Evolutionary conservation across 2,113 vertebrate genomes (phyloP), one percentile per base, ranked within the genome.

Genomic region (Neolamprologus kungweensis): DNA sequence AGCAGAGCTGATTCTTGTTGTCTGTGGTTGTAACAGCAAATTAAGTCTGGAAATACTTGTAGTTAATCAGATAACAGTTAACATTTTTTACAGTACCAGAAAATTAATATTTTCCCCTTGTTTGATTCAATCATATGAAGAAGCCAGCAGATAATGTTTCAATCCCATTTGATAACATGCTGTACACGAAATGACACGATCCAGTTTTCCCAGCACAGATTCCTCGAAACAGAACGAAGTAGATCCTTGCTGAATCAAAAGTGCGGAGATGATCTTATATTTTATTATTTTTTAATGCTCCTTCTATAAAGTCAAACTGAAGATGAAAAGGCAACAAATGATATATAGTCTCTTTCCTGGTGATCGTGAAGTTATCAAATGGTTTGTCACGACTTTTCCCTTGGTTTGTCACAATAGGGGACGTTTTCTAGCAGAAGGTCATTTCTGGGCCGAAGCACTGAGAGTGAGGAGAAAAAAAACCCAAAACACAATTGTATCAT

Each of bases 331-430:
- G 11, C 9, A 40, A 26, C 54, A 13, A 17, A 54, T n/a, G 7
- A 68, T 4, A 53, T 35, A 53, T 19, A 85, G 68, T 91, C 42
- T 68, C 23, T 81, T 83, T 78, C 35, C 53, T 73, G 9, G 57
- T 63, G 6, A 60, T 31, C 33, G 78, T 31, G 4, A 58, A 47
- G 7, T 13, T 16, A 45, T 60, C n/a, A 82, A 9, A 68, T 83
- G 12, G 3, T 55, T 14, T 7, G 4, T 96, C 92, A 96, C 2
- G 90, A 83, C 79, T 94, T 96, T 91, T 92, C 95, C 80, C 93
- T 92, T 17, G 96, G 97, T 35, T 93, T 55, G 55, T 97, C 96
- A 93, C 93, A 94, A 88, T 96, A 97, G 1, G 97, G 97, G 5
- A 96, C 94, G 40, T 97, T 97, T 90, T 97, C 96, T 42, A 96